Evolutionary conservation across 1,140 invertebrate genomes (phyloP).

Genomic region (Papilio helenus): DNA sequence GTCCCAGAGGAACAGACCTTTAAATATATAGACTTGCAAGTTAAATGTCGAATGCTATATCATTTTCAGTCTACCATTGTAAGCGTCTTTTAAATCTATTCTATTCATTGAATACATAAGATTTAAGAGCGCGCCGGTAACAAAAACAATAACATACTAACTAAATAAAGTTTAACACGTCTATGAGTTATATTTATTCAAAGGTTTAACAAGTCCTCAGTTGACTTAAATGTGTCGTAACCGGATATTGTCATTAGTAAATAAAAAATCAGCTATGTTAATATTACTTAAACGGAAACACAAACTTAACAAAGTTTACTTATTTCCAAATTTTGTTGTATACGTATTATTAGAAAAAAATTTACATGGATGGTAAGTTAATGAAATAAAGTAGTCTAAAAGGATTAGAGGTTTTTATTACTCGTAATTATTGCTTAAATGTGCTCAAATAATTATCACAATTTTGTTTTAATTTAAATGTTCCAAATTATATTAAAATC

Average conservation of each 20-base stretch:
- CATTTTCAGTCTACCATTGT: conserved; percentile 64
- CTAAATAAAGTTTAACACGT: conserved; percentile 14
- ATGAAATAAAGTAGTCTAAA: not conserved
- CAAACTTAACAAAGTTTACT: not conserved
- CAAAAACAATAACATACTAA: not conserved
- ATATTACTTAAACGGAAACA: conserved; percentile 18
- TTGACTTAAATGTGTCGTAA: conserved; percentile 20
- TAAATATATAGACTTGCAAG: conserved; percentile 76
- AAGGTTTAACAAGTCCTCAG: conserved; percentile 22
- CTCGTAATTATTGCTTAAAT: no score
- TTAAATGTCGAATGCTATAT: conserved; percentile 77
- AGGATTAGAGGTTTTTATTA: no score
- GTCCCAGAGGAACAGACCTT: conserved; percentile 66
- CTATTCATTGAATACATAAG: conserved; percentile 41
- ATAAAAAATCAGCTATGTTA: conserved; percentile 13
- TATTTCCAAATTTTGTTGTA: not conserved
- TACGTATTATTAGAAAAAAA: not conserved
- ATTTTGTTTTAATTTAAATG: no score
- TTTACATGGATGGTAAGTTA: not conserved
- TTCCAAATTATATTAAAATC: no score
- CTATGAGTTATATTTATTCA: conserved; percentile 27
- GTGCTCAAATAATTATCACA: no score
- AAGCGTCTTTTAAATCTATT: conserved; percentile 43
- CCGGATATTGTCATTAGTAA: conserved; percentile 21
- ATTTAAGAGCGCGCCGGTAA: conserved; percentile 1